Conservation (phyloP, 2,113 vertebrate species). For the Zosterops pallidus region DNA sequence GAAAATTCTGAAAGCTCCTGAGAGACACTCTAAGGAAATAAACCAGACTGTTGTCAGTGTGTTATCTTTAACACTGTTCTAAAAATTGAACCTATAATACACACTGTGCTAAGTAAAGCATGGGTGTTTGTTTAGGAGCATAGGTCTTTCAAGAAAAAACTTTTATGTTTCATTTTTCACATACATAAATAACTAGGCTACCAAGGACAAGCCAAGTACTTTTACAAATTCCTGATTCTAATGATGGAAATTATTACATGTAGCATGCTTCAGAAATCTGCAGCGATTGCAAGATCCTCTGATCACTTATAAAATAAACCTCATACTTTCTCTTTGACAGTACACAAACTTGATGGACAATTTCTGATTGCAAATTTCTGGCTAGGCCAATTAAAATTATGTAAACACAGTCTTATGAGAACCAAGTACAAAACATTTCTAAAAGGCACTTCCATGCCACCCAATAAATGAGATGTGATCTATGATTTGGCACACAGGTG, state of each 20-base stretch:
- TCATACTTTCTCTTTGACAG: neutral
- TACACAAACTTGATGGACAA: neutral
- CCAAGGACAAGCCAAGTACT: neutral
- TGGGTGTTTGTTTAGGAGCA: neutral
- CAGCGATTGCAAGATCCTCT: neutral
- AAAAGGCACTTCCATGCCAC: neutral
- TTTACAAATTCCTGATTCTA: neutral
- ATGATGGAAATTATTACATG: neutral
- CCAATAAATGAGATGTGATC: neutral
- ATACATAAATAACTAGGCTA: neutral
- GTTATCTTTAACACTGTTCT: conserved; percentile 43
- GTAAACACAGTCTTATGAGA: neutral
- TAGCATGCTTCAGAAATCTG: neutral
- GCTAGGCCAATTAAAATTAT: neutral
- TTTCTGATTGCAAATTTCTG: neutral
- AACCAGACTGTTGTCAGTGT: conserved; percentile 6
- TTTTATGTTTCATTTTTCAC: neutral
- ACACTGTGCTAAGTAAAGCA: neutral
- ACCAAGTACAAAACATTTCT: neutral
- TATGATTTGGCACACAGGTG: neutral
- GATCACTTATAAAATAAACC: neutral
- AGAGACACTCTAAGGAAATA: conserved; percentile 10
- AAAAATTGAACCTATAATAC: conserved; percentile 20
- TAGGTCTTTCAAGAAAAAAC: neutral
- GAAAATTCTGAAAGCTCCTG: neutral